These are phyloP conservation scores for Garra rufa DNA, from an alignment of 2,113 vertebrate genomes.

Conservation along the genomic window DNA sequence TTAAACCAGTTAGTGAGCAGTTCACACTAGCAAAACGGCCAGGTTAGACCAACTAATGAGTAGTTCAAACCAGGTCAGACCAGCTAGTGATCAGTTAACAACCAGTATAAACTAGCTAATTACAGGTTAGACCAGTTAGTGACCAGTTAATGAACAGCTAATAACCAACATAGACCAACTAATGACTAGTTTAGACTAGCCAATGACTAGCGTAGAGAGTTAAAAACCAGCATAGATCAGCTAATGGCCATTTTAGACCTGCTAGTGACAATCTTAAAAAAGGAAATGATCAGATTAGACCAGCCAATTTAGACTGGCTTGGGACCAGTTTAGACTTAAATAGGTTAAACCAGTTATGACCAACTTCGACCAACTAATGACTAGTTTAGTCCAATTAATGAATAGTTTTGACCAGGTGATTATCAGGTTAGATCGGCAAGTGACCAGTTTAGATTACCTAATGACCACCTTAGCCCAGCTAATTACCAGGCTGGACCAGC, in stretches of 20 bases:
- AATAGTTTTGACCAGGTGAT: background rate
- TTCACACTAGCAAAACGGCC: background rate
- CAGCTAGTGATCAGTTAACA: background rate
- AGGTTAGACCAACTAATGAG: background rate
- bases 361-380: background rate
- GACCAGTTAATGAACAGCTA: background rate
- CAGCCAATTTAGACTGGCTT: background rate
- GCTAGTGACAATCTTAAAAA: too few relatives aligned
- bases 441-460: too few relatives aligned
- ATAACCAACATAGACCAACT: background rate
- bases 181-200: background rate
- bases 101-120: too few relatives aligned
- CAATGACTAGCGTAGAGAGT: too few relatives aligned
- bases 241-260: background rate
- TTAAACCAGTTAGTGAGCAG: background rate
- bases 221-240: background rate
- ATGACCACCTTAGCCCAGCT: too few relatives aligned
- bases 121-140: background rate
- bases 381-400: background rate
- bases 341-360: background rate
- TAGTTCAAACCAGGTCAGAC: background rate
- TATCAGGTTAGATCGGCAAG: too few relatives aligned
- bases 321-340: too few relatives aligned
- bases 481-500: too few relatives aligned
- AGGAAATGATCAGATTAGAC: too few relatives aligned